These are phyloP conservation scores for Zygothrica quintamaculata DNA, from an alignment of 2,888 invertebrate genomes.

Conservation along the genomic window DNA sequence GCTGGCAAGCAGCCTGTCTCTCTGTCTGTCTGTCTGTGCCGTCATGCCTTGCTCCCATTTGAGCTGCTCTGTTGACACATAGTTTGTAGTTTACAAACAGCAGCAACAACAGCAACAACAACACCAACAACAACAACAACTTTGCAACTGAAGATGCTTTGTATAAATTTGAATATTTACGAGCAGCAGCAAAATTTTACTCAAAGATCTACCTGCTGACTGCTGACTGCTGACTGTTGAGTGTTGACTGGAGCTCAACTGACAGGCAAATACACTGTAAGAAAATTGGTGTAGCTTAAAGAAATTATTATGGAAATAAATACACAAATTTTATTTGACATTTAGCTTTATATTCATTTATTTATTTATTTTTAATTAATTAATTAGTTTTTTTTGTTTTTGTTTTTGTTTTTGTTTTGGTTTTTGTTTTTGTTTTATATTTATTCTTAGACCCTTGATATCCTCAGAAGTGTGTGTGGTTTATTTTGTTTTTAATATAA, in stretches of 20 bases:
- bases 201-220: slow-evolving; percentile 23
- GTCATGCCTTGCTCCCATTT: slow-evolving; percentile 5
- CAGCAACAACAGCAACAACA: slow-evolving; percentile 45
- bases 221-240: background rate
- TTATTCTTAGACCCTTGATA: slow-evolving; percentile 85
- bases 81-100: slow-evolving; percentile 72
- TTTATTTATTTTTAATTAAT: slow-evolving; percentile 82
- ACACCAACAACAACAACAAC: slow-evolving; percentile 43
- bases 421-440: too few relatives aligned
- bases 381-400: slow-evolving; percentile 79
- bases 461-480: slow-evolving; percentile 83
- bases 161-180: slow-evolving; percentile 78
- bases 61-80: slow-evolving; percentile 66
- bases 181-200: slow-evolving; percentile 54
- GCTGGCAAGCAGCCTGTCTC: slow-evolving; percentile 21
- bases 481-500: slow-evolving; percentile 61
- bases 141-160: slow-evolving; percentile 70
- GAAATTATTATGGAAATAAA: too few relatives aligned
- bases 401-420: too few relatives aligned
- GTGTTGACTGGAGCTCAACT: background rate
- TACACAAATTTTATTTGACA: slow-evolving; percentile 54
- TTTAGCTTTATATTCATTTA: slow-evolving; percentile 80
- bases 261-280: background rate
- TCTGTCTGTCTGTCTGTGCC: too few relatives aligned
- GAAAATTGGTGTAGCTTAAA: slow-evolving; percentile 7